Conservation (phyloP, 2,113 vertebrate species). For the Rhea americana region DNA sequence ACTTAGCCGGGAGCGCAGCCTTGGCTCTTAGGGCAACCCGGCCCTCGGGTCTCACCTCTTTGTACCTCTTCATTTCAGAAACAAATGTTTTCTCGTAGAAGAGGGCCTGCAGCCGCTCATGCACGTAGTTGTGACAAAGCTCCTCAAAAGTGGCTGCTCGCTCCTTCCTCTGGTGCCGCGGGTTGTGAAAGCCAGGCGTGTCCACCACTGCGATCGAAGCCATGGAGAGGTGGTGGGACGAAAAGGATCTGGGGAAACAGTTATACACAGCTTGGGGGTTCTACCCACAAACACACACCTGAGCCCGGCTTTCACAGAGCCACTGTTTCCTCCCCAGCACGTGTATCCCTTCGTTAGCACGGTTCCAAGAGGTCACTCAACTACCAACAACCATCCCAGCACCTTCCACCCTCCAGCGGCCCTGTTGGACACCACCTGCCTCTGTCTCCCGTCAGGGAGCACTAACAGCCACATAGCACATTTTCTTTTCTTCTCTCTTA, state of each 20-base stretch:
- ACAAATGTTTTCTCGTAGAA: constrained; percentile 84
- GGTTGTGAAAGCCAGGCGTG: constrained; percentile 88
- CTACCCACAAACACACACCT: fast-evolving
- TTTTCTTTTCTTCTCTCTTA: not conserved
- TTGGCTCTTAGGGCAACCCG: not conserved
- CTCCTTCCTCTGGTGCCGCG: constrained; percentile 78
- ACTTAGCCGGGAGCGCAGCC: no score
- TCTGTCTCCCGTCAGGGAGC: not conserved
- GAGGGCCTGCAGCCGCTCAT: constrained; percentile 90
- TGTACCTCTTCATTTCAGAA: constrained; percentile 77
- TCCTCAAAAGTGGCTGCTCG: constrained; percentile 89
- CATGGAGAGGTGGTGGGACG: constrained; percentile 84
- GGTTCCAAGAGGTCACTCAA: not conserved
- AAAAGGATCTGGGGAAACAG: constrained; percentile 81
- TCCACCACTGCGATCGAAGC: constrained; percentile 94
- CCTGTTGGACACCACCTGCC: not conserved
- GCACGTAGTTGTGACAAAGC: constrained; percentile 91
- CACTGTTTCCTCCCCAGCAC: fast-evolving
- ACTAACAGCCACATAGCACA: fast-evolving
- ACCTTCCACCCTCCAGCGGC: fast-evolving
- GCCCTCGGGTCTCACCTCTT: constrained; percentile 77
- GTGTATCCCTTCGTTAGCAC: not conserved
- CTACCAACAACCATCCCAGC: not conserved
- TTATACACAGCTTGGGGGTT: fast-evolving
- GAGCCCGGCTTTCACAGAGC: not conserved